Evolutionary conservation across 1,140 invertebrate species (phyloP).

Genomic region (Thalassaphorura encarpata): DNA sequence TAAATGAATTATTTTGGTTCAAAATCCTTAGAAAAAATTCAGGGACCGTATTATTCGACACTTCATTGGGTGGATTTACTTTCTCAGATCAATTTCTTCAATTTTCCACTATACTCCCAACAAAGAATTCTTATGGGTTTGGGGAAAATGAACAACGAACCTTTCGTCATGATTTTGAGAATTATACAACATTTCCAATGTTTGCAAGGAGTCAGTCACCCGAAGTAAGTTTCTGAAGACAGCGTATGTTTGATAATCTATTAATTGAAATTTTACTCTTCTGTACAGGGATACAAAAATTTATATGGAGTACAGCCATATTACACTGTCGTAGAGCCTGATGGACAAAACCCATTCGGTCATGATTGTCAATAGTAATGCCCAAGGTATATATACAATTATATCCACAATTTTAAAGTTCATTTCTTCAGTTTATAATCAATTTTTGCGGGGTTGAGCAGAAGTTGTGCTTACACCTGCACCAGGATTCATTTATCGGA

Average conservation of each 20-base stretch:
- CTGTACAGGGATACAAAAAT: constrained; percentile 8
- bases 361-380: constrained; percentile 23
- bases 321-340: constrained; percentile 42
- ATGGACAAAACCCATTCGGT: constrained; percentile 29
- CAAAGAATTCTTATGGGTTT: constrained; percentile 44
- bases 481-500: constrained; percentile 34
- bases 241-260: neutral
- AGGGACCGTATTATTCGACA: constrained; percentile 18
- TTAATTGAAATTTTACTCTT: neutral
- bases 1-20: constrained; percentile 16
- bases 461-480: constrained; percentile 28
- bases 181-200: constrained; percentile 6
- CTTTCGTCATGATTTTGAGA: constrained; percentile 9
- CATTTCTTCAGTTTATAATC: too few relatives aligned
- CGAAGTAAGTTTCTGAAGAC: neutral
- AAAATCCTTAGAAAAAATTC: constrained; percentile 15
- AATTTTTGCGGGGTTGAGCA: neutral
- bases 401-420: too few relatives aligned
- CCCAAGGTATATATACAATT: constrained; percentile 9
- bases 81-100: constrained; percentile 42
- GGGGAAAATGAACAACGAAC: constrained; percentile 39
- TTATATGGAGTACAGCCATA: constrained; percentile 41
- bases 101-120: constrained; percentile 40
- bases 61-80: constrained; percentile 53
- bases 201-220: constrained; percentile 19